Base-by-base conservation (phyloP, 92 coral and sea anemone genomes). In the Epizoanthus stellaris region DNA sequence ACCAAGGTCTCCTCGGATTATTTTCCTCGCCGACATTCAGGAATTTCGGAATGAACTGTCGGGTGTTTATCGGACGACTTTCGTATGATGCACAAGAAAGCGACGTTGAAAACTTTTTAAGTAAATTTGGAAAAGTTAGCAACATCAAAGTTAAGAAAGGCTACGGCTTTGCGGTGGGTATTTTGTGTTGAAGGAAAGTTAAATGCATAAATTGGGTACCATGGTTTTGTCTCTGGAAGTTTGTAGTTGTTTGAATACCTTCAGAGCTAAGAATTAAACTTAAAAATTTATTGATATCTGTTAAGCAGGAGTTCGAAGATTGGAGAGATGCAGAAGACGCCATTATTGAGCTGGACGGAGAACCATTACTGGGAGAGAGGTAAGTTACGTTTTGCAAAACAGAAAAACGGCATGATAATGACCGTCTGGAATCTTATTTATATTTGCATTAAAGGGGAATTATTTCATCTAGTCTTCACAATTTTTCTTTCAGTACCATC, bases 291-390 rank as follows among this genome's bases (percentile, higher is more conserved):
- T 14, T 52, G 38, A 20, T 64, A n/a, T 61, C 10, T 10, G 21
- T 16, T 58, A 12, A 38, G 3, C 49, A 77, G 82, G 82, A 77
- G 42, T 77, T 77, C 23, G 71, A 77, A 61, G 82, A 77, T 4
- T 77, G 82, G 82, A 40, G 82, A 42, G 82, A 77, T 38, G 82
- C 82, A 4, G 82, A 77, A 61, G 82, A 77, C 63, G 82, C 82
- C 1, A 77, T 77, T 3, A 77, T 77, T 16, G 82, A 77, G 16
- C 57, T 77, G 25, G 70, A 77, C 4, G 82, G 82, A 17, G 82
- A 77, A n/a, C 70, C 82, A 4, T 42, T 77, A 34, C 82, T 77
- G 14, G 82, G 82, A 7, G 82, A 77, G 14, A 61, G 82, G 82
- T 77, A n/a, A 61, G 70, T 5, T 34, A 11, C 49, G 1, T 64